These are phyloP conservation scores for Thalpophila matura DNA, from an alignment of 2,888 invertebrate genomes.

Conservation along the genomic window DNA sequence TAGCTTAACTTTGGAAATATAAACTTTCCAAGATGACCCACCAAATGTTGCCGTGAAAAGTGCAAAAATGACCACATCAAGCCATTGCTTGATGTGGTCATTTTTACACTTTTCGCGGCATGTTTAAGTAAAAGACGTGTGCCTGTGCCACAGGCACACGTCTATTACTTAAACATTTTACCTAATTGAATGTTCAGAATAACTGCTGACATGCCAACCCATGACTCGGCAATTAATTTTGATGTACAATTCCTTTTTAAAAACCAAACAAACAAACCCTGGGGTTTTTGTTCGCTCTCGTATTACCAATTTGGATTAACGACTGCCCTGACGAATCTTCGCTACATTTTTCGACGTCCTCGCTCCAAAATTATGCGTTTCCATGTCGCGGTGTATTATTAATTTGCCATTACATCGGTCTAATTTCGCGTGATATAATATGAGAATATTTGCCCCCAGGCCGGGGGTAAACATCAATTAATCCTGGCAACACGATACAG, in stretches of 20 bases:
- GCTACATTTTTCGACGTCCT: conserved; percentile 39
- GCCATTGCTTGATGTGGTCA: too few relatives aligned
- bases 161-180: too few relatives aligned
- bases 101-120: too few relatives aligned
- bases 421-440: conserved; percentile 86
- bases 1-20: too few relatives aligned
- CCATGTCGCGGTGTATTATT: conserved; percentile 76
- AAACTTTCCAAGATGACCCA: not conserved
- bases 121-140: too few relatives aligned
- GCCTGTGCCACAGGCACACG: too few relatives aligned
- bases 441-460: conserved; percentile 78
- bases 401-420: conserved; percentile 84
- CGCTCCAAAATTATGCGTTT: conserved; percentile 68
- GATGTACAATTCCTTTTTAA: not conserved
- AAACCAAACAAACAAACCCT: not conserved
- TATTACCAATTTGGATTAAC: conserved; percentile 43
- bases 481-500: conserved; percentile 88
- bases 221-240: not conserved
- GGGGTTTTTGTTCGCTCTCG: conserved; percentile 19
- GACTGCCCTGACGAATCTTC: conserved; percentile 38
- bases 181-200: too few relatives aligned
- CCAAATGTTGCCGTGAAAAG: not conserved
- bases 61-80: too few relatives aligned
- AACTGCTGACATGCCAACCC: not conserved
- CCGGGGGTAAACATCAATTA: conserved; percentile 88